A percentile compares a stretch with the other conserved stretches of the same genome.
Conservation (phyloP, 2,888 invertebrate genomes). For the Phyllotreta cruciferae region DNA sequence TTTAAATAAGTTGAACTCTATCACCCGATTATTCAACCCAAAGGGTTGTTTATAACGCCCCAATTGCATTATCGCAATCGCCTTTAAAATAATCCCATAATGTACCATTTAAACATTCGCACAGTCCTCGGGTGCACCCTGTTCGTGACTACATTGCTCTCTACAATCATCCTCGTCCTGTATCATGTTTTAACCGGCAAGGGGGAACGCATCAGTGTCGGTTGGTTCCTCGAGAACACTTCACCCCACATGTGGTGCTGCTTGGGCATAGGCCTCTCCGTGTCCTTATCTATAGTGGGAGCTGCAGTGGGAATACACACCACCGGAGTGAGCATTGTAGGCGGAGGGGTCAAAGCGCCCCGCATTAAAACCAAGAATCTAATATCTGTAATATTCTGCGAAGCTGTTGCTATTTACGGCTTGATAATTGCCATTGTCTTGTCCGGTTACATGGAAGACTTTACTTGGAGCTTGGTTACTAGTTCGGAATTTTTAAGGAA, state of each 20-base stretch:
- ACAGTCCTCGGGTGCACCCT: conserved; percentile 59
- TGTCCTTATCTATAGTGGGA: conserved; percentile 95
- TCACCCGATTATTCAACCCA: too few relatives aligned
- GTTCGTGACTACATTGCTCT: conserved; percentile 52
- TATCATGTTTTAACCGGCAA: conserved; percentile 82
- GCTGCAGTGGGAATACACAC: conserved; percentile 96
- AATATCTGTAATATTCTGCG: conserved; percentile 99
- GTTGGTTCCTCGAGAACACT: conserved; percentile 88
- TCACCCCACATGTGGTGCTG: conserved; percentile 98
- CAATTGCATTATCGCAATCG: too few relatives aligned
- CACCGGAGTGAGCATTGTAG: conserved; percentile 94
- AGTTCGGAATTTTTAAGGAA: conserved; percentile 59
- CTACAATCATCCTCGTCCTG: conserved; percentile 61
- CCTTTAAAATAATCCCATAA: neutral
- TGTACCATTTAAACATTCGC: conserved; percentile 30
- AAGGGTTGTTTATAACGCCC: too few relatives aligned
- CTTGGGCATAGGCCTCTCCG: conserved; percentile 87
- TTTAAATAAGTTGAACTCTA: too few relatives aligned
- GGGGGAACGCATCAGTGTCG: conserved; percentile 85
- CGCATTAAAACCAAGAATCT: conserved; percentile 99
- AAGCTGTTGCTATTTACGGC: conserved; percentile 99
- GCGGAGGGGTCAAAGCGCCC: conserved; percentile 98
- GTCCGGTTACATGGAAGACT: conserved; percentile 73
- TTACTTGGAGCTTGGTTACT: conserved; percentile 61
- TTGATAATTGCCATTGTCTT: conserved; percentile 98